Conservation (phyloP, 2,888 invertebrate species). For the Norana najaformis region DNA sequence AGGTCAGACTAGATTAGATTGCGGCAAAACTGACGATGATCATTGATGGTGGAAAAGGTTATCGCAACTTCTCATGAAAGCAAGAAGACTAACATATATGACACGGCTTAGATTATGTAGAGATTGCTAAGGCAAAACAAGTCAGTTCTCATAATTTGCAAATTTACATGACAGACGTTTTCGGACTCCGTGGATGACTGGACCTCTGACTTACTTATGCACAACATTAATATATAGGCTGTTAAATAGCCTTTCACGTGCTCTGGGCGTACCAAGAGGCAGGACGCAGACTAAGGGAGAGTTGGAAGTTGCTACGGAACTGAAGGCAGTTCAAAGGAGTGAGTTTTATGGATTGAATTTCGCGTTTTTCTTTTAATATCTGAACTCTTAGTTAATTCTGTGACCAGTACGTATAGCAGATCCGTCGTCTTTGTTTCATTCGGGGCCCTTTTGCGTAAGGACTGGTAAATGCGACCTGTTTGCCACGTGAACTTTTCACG, state of each 20-base stretch:
- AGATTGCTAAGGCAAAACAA: no score
- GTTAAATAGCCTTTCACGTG: background rate
- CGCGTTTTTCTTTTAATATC: background rate
- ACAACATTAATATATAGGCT: background rate
- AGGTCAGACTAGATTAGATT: no score
- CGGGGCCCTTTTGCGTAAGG: background rate
- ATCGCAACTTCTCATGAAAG: no score
- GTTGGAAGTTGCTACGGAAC: slow-evolving; percentile 13
- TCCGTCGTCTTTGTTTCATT: background rate
- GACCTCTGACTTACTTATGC: background rate
- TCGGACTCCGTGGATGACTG: background rate
- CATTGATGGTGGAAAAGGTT: no score
- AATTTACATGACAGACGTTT: no score
- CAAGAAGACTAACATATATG: no score
- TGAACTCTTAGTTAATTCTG: background rate
- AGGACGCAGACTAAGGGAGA: background rate
- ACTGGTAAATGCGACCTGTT: background rate
- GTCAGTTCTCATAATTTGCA: no score
- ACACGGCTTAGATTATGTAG: no score
- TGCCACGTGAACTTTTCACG: slow-evolving; percentile 1
- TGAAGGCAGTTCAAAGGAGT: background rate
- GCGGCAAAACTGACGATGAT: no score
- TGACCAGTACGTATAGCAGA: background rate
- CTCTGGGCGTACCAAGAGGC: background rate
- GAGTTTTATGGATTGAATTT: background rate